Conservation (phyloP, 2,113 vertebrate genomes). For the Lasiurus cinereus region DNA sequence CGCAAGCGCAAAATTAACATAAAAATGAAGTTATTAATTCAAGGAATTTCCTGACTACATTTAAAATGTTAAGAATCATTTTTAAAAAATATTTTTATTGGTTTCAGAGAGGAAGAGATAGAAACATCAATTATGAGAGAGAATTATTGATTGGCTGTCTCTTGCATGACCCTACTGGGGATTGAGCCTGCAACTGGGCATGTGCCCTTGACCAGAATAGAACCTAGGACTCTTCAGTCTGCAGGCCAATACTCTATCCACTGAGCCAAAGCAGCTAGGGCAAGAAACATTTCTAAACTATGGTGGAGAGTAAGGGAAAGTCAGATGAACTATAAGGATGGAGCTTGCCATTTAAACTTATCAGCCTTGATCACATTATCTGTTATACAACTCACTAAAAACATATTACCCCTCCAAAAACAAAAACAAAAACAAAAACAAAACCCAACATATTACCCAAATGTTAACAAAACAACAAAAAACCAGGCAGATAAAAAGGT, state of each 20-base stretch:
- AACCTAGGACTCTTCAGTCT: too few relatives aligned
- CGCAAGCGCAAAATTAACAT: neutral
- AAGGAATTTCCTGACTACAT: neutral
- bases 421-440: neutral
- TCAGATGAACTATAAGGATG: neutral
- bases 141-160: too few relatives aligned
- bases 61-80: neutral
- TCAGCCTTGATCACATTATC: neutral
- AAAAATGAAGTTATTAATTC: constrained; percentile 18
- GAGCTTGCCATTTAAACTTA: constrained; percentile 22
- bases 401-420: neutral
- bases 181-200: too few relatives aligned
- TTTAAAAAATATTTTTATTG: too few relatives aligned
- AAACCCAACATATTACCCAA: neutral
- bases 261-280: too few relatives aligned
- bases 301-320: neutral
- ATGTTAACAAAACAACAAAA: constrained; percentile 18
- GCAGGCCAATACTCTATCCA: too few relatives aligned
- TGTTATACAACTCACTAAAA: constrained; percentile 25
- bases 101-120: too few relatives aligned
- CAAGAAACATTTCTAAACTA: constrained; percentile 2
- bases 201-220: too few relatives aligned
- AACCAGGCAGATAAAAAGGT: neutral
- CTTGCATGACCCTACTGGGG: too few relatives aligned
- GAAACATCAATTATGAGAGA: too few relatives aligned